Evolutionary conservation across 1,140 invertebrate genomes (phyloP), one percentile per base, ranked within the genome.

Genomic region (Ericerus pela): DNA sequence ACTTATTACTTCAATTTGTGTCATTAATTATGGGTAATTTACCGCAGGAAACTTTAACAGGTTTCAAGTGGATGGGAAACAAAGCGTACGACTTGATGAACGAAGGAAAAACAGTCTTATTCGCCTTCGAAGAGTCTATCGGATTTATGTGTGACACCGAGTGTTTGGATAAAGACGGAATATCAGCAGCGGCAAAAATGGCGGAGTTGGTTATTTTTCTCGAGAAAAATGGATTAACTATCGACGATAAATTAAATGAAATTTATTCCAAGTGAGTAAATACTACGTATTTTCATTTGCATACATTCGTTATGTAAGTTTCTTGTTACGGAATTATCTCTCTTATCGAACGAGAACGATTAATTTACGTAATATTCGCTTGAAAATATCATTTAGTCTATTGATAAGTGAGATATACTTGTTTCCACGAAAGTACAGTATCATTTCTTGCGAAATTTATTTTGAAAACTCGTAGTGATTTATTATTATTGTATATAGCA

Each of bases 41-140:
- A 59, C 64, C 61, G 47, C 62, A 85, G 70, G 93, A 99, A 73
- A 99, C 96, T 0, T 73, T 99, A 43, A 99, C 96, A n/a, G 87
- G 96, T 0, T 99, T 99, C 67, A 99, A 99, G 66, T 99, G 95
- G 94, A 98, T 99, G 88, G 95, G 89, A 66, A 99, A 97, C 67
- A 79, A 77, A 70, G 75, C 84, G 0, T 68, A 81, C 29, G 77
- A 94, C n/a, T 67, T 95, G 24, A 69, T 75, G 54, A 53, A 57
- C 12, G 64, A 79, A 43, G 78, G 76, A 2, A 85, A 90, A 64
- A 70, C 70, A 1, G 85, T 97, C 0, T 67, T 99, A 36, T 94
- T 98, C 73, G 92, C 92, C 0, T 99, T 86, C 70, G 96, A 99
- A 73, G 88, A 91, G 70, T 85, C 87, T 1, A 89, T 92, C 65